Evolutionary conservation across 2,797 vertebrate genomes (phyloP).

Genomic region (Varecia variegata): DNA sequence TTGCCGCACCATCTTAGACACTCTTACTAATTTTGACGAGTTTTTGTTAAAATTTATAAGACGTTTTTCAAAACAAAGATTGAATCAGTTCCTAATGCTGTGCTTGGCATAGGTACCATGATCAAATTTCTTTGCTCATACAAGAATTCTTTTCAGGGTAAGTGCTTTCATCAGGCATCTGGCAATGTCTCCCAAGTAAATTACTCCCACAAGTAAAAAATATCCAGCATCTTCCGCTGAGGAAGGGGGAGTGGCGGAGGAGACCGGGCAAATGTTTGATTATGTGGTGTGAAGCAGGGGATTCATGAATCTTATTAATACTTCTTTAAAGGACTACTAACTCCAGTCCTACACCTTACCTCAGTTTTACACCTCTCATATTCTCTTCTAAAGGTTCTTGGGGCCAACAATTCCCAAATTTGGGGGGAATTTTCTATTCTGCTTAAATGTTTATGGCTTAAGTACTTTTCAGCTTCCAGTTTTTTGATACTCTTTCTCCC

Average conservation of each 20-base stretch:
- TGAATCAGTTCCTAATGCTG: neutral
- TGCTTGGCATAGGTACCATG: neutral
- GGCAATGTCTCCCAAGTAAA: neutral
- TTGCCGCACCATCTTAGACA: neutral
- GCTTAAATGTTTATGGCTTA: neutral
- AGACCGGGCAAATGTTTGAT: neutral
- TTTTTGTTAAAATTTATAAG: neutral
- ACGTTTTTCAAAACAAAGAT: neutral
- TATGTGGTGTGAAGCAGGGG: neutral
- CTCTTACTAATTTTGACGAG: neutral
- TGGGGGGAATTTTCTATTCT: neutral
- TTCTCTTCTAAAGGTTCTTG: neutral
- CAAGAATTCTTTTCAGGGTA: neutral
- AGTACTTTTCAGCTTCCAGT: neutral
- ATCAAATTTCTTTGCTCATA: neutral
- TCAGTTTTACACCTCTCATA: neutral
- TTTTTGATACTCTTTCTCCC: neutral
- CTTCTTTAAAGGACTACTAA: neutral
- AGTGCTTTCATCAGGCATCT: neutral
- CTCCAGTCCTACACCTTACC: neutral
- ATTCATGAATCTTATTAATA: neutral
- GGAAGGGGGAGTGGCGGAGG: too few relatives aligned
- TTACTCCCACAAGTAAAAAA: neutral
- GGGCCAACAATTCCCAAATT: neutral
- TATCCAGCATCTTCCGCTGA: neutral